These are phyloP conservation scores for Caerostris darwini DNA, from an alignment of 1,140 invertebrate species.

Conservation along the genomic window DNA sequence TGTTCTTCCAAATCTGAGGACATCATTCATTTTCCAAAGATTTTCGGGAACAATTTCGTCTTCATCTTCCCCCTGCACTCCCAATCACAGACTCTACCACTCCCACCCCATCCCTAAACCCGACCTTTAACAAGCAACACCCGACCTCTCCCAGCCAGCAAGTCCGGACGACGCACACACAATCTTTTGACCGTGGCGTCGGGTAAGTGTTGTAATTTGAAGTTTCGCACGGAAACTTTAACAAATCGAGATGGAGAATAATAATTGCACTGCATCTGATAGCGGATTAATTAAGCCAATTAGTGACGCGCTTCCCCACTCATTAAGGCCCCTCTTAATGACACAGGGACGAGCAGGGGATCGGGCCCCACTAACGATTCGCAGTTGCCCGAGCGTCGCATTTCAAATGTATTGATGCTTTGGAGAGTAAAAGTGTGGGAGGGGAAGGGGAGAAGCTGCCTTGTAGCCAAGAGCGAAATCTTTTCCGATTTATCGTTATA, in stretches of 20 bases:
- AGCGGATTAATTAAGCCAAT: constrained; percentile 78
- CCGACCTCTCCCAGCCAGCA: background rate
- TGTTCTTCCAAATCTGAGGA: background rate
- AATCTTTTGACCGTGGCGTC: constrained; percentile 55
- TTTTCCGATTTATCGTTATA: constrained; percentile 28
- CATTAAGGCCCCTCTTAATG: constrained; percentile 76
- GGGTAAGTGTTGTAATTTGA: constrained; percentile 76
- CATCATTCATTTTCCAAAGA: constrained; percentile 4
- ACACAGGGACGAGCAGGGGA: constrained; percentile 11
- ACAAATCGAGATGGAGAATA: constrained; percentile 68
- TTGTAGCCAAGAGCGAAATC: background rate
- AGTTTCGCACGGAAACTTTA: constrained; percentile 69
- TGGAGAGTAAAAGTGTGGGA: background rate
- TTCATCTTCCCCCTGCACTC: background rate
- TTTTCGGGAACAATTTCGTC: background rate
- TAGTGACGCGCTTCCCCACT: constrained; percentile 68
- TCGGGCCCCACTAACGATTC: constrained; percentile 50
- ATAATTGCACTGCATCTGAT: constrained; percentile 77
- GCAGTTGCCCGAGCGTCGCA: constrained; percentile 51
- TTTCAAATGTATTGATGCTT: constrained; percentile 66
- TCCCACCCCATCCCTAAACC: background rate
- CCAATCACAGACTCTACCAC: constrained; percentile 37
- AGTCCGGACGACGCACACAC: background rate
- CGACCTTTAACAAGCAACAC: constrained; percentile 58
- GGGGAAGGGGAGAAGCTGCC: background rate